Conservation (phyloP, 1,140 invertebrate species). For the Magallana ariakensis region DNA sequence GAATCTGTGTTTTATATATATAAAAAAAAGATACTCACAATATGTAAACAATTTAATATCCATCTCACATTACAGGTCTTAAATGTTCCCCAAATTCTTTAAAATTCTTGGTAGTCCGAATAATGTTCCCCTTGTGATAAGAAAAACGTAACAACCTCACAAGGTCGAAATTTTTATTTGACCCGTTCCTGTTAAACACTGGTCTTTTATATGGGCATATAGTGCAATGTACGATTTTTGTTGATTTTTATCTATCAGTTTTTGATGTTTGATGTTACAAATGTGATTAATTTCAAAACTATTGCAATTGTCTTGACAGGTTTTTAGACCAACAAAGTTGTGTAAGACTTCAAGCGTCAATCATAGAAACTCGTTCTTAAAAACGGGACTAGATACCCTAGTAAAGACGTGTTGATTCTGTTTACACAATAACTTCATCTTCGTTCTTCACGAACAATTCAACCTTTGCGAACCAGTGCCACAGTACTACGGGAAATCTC, state of each 20-base stretch:
- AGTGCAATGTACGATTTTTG: neutral
- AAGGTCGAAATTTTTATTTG: neutral
- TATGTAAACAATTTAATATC: constrained; percentile 2
- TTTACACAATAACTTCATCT: no score
- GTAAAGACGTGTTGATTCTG: no score
- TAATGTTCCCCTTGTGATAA: neutral
- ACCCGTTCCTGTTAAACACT: neutral
- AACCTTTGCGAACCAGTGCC: neutral
- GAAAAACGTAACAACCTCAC: neutral
- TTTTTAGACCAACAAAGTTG: neutral
- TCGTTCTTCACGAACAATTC: neutral
- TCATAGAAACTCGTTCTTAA: neutral
- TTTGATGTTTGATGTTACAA: neutral
- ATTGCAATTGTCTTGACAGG: neutral
- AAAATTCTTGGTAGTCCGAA: neutral
- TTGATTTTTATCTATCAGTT: neutral
- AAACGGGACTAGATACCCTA: neutral
- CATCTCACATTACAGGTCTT: neutral
- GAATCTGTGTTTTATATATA: no score
- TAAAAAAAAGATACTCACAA: neutral
- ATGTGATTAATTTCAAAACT: neutral
- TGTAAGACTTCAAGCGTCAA: neutral
- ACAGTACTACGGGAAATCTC: neutral
- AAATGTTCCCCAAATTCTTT: neutral
- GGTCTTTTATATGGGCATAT: neutral